These are phyloP conservation scores for Grallaria varia DNA, from an alignment of 2,113 vertebrate genomes.

Conservation along the genomic window DNA sequence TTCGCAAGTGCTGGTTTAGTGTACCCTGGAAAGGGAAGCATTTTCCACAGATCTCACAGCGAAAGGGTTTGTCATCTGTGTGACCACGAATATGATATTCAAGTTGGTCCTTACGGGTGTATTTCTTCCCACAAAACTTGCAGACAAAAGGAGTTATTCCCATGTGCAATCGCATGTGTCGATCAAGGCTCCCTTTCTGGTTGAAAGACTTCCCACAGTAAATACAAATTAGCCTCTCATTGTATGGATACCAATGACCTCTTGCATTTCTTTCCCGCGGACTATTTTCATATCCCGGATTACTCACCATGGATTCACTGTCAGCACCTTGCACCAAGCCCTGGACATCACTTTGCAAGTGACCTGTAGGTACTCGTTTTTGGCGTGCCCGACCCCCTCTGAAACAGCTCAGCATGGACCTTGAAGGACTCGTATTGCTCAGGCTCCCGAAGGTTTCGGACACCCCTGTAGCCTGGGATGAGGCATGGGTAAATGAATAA, in stretches of 20 bases:
- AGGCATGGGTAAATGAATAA: constrained; percentile 84
- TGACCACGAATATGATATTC: constrained; percentile 99
- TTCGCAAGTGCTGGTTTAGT: constrained; percentile 97
- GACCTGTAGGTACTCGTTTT: constrained; percentile 78
- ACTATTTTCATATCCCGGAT: constrained; percentile 82
- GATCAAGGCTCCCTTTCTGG: constrained; percentile 97
- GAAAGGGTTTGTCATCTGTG: constrained; percentile 98
- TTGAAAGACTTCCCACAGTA: constrained; percentile 99
- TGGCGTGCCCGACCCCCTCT: constrained; percentile 88
- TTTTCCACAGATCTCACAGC: constrained; percentile 98
- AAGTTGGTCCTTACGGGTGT: constrained; percentile 97
- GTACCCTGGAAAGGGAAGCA: constrained; percentile 99
- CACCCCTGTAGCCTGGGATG: constrained; percentile 74
- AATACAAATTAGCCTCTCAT: constrained; percentile 93
- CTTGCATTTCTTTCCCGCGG: constrained; percentile 86
- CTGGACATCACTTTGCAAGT: constrained; percentile 74
- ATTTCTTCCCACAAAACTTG: constrained; percentile 98
- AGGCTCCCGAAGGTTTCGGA: constrained; percentile 83
- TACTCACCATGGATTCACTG: constrained; percentile 69
- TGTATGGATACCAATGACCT: constrained; percentile 95
- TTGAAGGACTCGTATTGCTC: constrained; percentile 89
- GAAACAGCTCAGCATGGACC: constrained; percentile 91
- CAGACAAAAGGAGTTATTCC: constrained; percentile 98
- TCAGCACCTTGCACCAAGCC: constrained; percentile 73
- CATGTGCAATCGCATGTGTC: constrained; percentile 99